Evolutionary conservation across 2,113 vertebrate genomes (phyloP).

Genomic region (Xiphorhynchus elegans): DNA sequence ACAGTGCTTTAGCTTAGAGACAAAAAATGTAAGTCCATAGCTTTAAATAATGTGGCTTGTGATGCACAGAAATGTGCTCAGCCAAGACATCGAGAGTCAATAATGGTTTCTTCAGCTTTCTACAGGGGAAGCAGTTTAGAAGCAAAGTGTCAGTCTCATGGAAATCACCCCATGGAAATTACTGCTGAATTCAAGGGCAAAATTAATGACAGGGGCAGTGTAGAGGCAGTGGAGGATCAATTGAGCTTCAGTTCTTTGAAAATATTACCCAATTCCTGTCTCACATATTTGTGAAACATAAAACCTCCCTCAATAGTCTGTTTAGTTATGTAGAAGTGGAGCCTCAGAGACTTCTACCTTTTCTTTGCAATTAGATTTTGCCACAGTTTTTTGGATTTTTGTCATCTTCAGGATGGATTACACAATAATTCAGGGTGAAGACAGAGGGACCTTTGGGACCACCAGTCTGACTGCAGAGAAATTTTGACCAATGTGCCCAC

Average conservation of each 20-base stretch:
- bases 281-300: not conserved
- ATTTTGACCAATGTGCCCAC: not conserved
- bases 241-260: not conserved
- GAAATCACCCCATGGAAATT: not conserved
- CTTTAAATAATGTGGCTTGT: not conserved
- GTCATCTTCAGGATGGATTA: not conserved
- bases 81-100: not conserved
- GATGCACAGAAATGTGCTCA: not conserved
- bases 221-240: not conserved
- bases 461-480: not conserved
- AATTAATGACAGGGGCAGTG: not conserved
- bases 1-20: not conserved
- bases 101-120: not conserved
- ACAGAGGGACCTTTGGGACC: not conserved
- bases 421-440: not conserved
- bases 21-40: not conserved
- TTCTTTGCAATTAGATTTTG: not conserved
- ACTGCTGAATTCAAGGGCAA: not conserved
- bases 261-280: not conserved
- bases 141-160: not conserved
- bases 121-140: not conserved
- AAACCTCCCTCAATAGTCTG: not conserved
- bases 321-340: not conserved
- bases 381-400: not conserved
- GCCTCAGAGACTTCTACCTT: not conserved